Evolutionary conservation across 2,113 vertebrate genomes (phyloP).

Genomic region (Vireo altiloquus): DNA sequence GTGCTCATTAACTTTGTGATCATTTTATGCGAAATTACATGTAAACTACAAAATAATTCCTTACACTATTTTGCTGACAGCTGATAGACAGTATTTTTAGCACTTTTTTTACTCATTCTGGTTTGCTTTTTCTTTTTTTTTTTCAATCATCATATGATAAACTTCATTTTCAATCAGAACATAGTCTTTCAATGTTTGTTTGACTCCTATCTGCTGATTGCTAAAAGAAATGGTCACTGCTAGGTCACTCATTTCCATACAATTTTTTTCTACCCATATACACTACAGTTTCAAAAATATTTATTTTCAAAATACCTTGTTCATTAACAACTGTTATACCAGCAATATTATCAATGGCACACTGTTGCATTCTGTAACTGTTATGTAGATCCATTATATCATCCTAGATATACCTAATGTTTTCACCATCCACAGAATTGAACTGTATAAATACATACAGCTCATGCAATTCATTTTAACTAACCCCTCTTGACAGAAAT

Average conservation of each 20-base stretch:
- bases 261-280: too few species aligned
- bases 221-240: neutral
- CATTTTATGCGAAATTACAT: neutral
- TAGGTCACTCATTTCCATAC: neutral
- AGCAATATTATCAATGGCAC: neutral
- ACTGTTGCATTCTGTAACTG: neutral
- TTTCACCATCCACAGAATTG: neutral
- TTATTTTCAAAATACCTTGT: neutral
- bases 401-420: neutral
- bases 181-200: neutral
- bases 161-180: neutral
- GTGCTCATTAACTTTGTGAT: rapidly evolving
- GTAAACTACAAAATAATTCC: neutral
- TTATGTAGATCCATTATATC: neutral
- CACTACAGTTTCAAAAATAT: neutral
- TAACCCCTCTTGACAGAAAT: neutral
- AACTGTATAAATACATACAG: neutral
- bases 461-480: neutral
- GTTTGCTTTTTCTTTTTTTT: neutral
- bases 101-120: neutral
- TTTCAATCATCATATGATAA: neutral
- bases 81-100: neutral
- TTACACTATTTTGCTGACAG: neutral
- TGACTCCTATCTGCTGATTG: neutral
- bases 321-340: neutral